Conservation (phyloP, 2,888 invertebrate species). For the Xanthia togata region DNA sequence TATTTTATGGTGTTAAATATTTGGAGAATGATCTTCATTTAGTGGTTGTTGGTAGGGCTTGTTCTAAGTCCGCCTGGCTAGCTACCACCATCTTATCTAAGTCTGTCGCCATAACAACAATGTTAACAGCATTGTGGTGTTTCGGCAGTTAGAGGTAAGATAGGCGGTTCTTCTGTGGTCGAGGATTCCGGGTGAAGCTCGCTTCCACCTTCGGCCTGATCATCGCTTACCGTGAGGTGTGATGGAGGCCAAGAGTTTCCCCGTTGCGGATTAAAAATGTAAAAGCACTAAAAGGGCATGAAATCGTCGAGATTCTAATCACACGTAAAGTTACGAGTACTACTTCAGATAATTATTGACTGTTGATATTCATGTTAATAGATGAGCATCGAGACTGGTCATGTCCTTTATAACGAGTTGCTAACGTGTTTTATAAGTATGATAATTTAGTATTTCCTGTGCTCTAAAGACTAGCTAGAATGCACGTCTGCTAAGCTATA, state of each 20-base stretch:
- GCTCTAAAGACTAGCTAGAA: conserved; percentile 8
- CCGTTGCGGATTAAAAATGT: no score
- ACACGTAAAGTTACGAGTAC: not conserved
- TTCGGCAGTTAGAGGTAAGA: no score
- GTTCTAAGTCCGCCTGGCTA: no score
- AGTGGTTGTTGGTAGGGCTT: no score
- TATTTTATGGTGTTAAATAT: not conserved
- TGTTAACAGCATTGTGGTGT: no score
- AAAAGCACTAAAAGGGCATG: not conserved
- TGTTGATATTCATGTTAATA: conserved; percentile 12
- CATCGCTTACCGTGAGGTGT: no score
- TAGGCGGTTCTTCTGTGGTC: no score
- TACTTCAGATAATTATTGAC: not conserved
- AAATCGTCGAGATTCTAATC: not conserved
- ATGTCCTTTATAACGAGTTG: conserved; percentile 27
- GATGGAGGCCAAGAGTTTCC: no score
- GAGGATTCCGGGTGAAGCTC: no score
- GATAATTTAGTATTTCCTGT: conserved; percentile 34
- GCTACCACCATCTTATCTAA: no score
- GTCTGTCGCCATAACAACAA: no score
- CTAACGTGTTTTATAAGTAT: conserved; percentile 35
- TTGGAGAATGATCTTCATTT: not conserved
- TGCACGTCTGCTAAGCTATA: conserved; percentile 1
- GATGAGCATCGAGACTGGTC: conserved; percentile 1
- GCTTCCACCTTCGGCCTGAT: no score